Conservation (phyloP, 2,113 vertebrate genomes). For the Phylloscopus whistleri region DNA sequence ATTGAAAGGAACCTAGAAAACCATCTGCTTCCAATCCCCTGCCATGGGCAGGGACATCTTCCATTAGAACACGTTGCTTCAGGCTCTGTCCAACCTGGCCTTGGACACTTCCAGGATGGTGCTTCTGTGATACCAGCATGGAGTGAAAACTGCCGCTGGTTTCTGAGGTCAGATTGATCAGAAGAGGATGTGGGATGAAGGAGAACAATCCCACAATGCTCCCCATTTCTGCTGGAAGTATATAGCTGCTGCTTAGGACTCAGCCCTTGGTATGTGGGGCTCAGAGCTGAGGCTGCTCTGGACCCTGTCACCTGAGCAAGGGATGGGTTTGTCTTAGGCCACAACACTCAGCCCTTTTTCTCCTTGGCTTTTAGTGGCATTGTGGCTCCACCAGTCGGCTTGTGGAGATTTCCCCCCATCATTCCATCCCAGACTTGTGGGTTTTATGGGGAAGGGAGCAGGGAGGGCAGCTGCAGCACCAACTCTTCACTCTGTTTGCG, state of each 20-base stretch:
- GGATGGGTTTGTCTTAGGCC: neutral
- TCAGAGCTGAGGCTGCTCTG: neutral
- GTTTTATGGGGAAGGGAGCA: neutral
- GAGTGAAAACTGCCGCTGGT: neutral
- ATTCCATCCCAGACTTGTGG: fast-evolving
- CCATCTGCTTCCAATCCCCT: neutral
- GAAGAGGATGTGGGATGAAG: neutral
- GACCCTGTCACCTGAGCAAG: neutral
- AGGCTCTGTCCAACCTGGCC: fast-evolving
- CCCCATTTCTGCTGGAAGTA: neutral
- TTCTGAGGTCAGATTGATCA: neutral
- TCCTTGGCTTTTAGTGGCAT: neutral
- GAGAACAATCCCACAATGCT: neutral
- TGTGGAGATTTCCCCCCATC: neutral
- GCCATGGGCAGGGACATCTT: neutral
- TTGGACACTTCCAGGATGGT: neutral
- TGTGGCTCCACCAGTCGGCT: fast-evolving
- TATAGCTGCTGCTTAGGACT: fast-evolving
- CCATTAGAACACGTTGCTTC: neutral
- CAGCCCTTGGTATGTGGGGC: neutral
- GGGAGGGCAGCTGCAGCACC: neutral
- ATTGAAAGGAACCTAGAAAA: neutral
- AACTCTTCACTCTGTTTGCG: neutral
- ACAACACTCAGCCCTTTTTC: fast-evolving
- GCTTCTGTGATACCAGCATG: neutral